A percentile compares a stretch with the other conserved stretches of the same genome.
phyloP scores from a whole-genome alignment of 2,113 vertebrate genomes.

The human region GRCh38 chr17:68403001-68403500 shows the following conservation, averaged over 20 bases:
- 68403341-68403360: neutral
- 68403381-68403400: neutral
- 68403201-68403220: conserved; percentile 42
- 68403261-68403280: conserved; percentile 13
- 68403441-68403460: neutral
- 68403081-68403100: neutral
- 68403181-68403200: neutral
- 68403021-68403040: conserved; percentile 26
- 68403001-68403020: conserved; percentile 27
- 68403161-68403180: conserved; percentile 38
- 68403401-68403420: neutral
- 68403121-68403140: conserved; percentile 25
- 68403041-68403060: conserved; percentile 8
- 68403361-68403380: neutral
- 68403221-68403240: conserved; percentile 46
- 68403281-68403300: neutral
- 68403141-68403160: conserved; percentile 36
- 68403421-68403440: neutral
- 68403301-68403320: neutral
- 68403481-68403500: no score
- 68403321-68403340: conserved; percentile 25
- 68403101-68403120: conserved; percentile 36
- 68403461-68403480: neutral
- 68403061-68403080: conserved; percentile 3
- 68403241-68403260: conserved; percentile 54